A percentile compares a stretch with the other conserved stretches of the same genome.
Conservation (phyloP, 1,140 invertebrate species). For the Drosophila micromelanica region DNA sequence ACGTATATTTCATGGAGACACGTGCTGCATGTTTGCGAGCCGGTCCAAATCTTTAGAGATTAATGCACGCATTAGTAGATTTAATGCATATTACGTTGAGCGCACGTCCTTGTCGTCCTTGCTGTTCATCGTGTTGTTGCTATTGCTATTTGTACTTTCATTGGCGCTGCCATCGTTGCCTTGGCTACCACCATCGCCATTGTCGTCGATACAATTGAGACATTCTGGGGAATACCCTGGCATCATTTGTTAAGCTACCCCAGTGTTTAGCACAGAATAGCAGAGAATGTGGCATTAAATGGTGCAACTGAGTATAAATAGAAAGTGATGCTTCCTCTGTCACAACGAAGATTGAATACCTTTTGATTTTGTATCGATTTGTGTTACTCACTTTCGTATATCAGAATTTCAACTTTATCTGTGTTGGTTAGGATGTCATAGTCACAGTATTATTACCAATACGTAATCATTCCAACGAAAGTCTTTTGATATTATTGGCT, state of each 20-base stretch:
- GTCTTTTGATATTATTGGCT: too few species aligned
- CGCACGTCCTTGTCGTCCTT: conserved; percentile 25
- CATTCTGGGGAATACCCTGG: conserved; percentile 77
- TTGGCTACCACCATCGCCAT: conserved; percentile 52
- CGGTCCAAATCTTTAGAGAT: conserved; percentile 73
- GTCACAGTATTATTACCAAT: too few species aligned
- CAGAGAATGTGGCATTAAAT: background rate
- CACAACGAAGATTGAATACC: background rate
- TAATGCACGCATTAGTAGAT: conserved; percentile 84
- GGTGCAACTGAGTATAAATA: background rate
- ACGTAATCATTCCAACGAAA: too few species aligned
- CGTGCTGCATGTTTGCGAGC: conserved; percentile 70
- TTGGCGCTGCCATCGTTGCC: conserved; percentile 35
- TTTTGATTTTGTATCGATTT: background rate
- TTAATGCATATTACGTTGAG: conserved; percentile 80
- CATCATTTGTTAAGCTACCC: conserved; percentile 33
- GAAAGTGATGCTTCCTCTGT: background rate
- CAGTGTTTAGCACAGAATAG: background rate
- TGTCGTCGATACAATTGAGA: conserved; percentile 67
- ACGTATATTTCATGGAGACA: conserved; percentile 77
- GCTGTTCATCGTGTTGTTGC: conserved; percentile 7
- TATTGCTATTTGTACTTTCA: conserved; percentile 23
- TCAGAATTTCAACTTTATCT: too few species aligned
- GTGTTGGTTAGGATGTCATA: too few species aligned
- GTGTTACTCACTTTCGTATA: too few species aligned